These are phyloP conservation scores for Hystrix cristata DNA, from an alignment of 2,113 vertebrate genomes.

Conservation along the genomic window DNA sequence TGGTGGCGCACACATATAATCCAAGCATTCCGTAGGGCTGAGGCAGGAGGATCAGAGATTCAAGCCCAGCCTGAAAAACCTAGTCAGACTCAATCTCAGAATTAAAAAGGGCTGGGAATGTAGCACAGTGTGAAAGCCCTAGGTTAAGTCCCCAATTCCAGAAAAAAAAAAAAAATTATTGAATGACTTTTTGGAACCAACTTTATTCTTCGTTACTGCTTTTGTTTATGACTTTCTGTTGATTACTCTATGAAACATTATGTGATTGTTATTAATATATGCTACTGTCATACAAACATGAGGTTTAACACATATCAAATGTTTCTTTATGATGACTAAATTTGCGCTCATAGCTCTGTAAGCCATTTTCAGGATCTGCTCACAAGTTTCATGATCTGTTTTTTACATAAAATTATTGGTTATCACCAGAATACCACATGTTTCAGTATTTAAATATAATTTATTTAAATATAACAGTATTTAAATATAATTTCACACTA, in stretches of 20 bases:
- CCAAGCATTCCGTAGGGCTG: neutral
- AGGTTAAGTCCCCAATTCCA: neutral
- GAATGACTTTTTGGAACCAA: neutral
- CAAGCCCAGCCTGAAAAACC: neutral
- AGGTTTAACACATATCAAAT: constrained; percentile 43
- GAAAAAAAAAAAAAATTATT: neutral
- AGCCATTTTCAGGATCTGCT: neutral
- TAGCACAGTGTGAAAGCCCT: neutral
- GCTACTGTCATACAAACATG: neutral
- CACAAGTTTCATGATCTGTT: constrained; percentile 30
- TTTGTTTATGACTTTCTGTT: neutral
- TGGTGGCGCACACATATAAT: neutral
- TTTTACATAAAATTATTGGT: neutral
- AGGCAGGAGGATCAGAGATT: neutral
- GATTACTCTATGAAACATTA: neutral
- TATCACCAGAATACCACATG: neutral
- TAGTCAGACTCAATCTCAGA: neutral
- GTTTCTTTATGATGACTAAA: constrained; percentile 21
- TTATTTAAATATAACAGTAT: constrained; percentile 54
- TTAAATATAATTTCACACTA: constrained; percentile 48
- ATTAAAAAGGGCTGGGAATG: neutral
- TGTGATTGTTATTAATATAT: neutral
- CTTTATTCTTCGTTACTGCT: neutral
- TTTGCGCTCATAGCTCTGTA: constrained; percentile 1
- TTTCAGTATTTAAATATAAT: constrained; percentile 51